Conservation (phyloP, 2,888 invertebrate genomes). For the Neoascia interrupta region DNA sequence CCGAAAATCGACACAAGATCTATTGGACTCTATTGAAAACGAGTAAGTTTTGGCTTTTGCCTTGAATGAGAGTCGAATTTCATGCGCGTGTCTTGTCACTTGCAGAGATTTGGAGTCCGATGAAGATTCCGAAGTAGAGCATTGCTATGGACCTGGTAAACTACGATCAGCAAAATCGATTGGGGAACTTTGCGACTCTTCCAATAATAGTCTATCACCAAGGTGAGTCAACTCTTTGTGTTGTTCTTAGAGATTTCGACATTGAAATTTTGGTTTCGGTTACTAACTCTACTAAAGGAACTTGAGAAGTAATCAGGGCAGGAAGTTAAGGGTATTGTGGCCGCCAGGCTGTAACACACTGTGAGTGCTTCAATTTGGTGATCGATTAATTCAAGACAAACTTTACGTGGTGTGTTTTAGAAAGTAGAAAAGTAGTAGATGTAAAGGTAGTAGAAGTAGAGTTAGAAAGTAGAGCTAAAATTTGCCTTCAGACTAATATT, state of each 20-base stretch:
- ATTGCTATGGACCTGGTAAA: conserved; percentile 83
- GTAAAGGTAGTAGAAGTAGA: not conserved
- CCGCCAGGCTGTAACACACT: conserved; percentile 30
- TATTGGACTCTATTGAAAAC: conserved; percentile 83
- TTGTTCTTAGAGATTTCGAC: not conserved
- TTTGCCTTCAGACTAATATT: too few species aligned
- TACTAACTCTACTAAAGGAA: conserved; percentile 26
- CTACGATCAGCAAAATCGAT: conserved; percentile 85
- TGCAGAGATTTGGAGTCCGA: conserved; percentile 79
- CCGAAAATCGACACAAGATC: conserved; percentile 83
- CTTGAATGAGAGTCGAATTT: not conserved
- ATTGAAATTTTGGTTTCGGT: conserved; percentile 9
- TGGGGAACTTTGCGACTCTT: conserved; percentile 84
- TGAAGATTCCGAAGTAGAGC: conserved; percentile 83
- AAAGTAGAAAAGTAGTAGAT: not conserved
- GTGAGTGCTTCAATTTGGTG: conserved; percentile 39
- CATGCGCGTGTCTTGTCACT: not conserved
- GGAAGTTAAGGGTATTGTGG: conserved; percentile 23
- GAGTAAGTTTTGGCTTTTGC: conserved; percentile 79
- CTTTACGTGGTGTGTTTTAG: not conserved
- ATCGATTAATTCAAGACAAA: too few species aligned
- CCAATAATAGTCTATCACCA: conserved; percentile 74
- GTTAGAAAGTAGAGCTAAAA: too few species aligned
- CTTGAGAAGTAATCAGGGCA: not conserved
- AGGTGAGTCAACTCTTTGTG: conserved; percentile 67